phyloP scores from a whole-genome alignment of 1,140 invertebrate genomes.

The Kradibia gibbosae region DNA sequence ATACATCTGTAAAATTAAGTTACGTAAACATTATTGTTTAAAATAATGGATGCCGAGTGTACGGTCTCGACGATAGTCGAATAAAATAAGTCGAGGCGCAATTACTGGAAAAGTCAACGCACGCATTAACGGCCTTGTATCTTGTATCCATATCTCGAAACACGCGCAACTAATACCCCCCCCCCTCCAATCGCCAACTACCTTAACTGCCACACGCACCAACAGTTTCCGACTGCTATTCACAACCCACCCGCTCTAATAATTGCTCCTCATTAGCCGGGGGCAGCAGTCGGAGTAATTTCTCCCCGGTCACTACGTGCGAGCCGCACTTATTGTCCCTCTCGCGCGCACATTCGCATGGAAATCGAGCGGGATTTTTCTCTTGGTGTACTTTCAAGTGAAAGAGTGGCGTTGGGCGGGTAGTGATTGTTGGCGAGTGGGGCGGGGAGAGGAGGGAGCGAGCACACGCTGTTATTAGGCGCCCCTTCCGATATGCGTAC shows the following conservation, averaged over 20 bases:
- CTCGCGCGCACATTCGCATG: neutral
- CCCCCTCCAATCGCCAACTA: neutral
- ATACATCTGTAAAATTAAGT: no score
- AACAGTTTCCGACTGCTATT: neutral
- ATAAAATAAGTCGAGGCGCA: neutral
- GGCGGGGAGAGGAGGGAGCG: neutral
- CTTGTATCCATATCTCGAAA: neutral
- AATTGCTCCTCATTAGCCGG: conserved; percentile 45
- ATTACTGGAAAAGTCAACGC: neutral
- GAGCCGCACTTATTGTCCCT: neutral
- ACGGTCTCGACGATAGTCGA: no score
- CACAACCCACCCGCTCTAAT: neutral
- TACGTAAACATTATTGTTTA: no score
- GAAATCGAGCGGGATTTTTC: neutral
- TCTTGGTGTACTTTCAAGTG: neutral
- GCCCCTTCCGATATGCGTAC: neutral
- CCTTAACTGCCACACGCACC: conserved; percentile 28
- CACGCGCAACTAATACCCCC: neutral
- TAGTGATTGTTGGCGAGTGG: no score
- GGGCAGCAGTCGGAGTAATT: conserved; percentile 24
- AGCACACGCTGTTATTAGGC: neutral
- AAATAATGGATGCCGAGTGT: no score
- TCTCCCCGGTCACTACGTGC: conserved; percentile 23
- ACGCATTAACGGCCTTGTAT: neutral
- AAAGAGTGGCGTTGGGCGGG: no score